phyloP scores from a whole-genome alignment of 2,888 invertebrate species.

The Anthrax anthrax region DNA sequence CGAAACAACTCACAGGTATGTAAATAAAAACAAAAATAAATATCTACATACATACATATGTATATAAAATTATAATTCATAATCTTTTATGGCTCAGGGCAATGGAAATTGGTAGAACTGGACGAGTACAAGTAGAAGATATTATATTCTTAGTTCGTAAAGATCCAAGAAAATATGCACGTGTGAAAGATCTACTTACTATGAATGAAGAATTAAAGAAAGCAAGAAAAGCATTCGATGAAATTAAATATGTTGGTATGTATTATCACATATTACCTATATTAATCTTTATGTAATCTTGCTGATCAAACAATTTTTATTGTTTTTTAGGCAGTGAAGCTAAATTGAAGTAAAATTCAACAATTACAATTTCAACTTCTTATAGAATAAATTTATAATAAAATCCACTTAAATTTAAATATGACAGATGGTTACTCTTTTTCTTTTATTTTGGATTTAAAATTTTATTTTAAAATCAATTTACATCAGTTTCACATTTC shows the following conservation, averaged over 20 bases:
- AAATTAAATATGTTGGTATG: conserved; percentile 89
- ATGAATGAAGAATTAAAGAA: conserved; percentile 99
- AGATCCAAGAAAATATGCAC: conserved; percentile 90
- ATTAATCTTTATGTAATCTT: no score
- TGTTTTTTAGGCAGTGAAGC: conserved; percentile 2
- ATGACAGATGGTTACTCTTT: no score
- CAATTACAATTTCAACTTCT: no score
- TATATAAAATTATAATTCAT: neutral
- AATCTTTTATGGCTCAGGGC: no score
- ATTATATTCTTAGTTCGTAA: conserved; percentile 92
- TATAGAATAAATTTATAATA: no score
- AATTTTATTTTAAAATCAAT: no score
- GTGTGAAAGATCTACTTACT: conserved; percentile 89
- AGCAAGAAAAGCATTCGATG: conserved; percentile 98
- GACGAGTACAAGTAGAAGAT: conserved; percentile 94
- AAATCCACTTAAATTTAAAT: no score
- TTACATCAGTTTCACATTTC: no score
- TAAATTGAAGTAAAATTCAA: neutral
- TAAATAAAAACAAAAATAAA: neutral
- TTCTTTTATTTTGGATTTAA: no score
- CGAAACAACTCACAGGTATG: conserved; percentile 72
- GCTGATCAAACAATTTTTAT: no score
- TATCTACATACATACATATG: neutral
- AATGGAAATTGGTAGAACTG: conserved; percentile 94
- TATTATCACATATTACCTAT: no score